Conservation (phyloP, 2,797 vertebrate genomes). For the Phoebastria nigripes region DNA sequence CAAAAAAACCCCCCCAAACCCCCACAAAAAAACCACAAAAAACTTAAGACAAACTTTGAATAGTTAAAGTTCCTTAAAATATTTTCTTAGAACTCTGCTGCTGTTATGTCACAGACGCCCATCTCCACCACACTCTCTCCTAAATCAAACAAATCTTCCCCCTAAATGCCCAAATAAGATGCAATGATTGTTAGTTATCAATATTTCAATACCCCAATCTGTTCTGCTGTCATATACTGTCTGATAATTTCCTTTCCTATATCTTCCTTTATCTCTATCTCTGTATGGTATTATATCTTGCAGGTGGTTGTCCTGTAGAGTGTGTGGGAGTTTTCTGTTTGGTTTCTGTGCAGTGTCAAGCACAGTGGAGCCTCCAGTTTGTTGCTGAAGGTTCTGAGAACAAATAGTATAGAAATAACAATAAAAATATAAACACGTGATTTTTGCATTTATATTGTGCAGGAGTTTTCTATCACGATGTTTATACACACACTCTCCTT, state of each 20-base stretch:
- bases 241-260: neutral
- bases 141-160: neutral
- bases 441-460: neutral
- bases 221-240: neutral
- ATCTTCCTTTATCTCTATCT: neutral
- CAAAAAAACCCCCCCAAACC: too few relatives aligned
- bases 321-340: neutral
- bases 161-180: neutral
- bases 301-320: neutral
- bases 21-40: neutral
- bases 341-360: neutral
- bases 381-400: neutral
- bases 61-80: neutral
- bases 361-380: neutral
- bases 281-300: neutral
- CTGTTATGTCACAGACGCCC: neutral
- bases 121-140: neutral
- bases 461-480: neutral
- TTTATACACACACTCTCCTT: neutral
- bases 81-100: neutral
- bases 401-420: neutral
- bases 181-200: neutral
- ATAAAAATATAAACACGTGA: neutral
- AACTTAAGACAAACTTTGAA: neutral
- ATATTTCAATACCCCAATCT: neutral